Percentiles rank a stretch among this genome's conserved stretches.
Evolutionary conservation across 1,140 invertebrate genomes (phyloP).

Genomic region (Bombus cullumanus): DNA sequence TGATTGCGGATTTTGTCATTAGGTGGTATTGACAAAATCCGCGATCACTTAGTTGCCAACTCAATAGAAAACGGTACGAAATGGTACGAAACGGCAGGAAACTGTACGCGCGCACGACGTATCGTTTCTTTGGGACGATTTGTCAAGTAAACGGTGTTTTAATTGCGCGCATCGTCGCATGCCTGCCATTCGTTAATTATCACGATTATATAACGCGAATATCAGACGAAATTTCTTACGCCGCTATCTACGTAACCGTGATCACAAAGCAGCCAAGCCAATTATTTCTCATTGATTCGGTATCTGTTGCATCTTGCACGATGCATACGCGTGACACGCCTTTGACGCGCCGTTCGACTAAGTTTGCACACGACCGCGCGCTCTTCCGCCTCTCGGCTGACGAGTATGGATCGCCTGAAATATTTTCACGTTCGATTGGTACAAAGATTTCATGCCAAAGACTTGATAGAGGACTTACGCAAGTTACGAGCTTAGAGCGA

Average conservation of each 20-base stretch:
- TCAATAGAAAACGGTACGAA: too few relatives aligned
- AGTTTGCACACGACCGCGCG: too few relatives aligned
- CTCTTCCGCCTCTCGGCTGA: too few relatives aligned
- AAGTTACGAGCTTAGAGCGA: background rate
- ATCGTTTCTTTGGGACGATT: constrained; percentile 5
- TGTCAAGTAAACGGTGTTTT: constrained; percentile 4
- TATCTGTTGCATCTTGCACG: constrained; percentile 18
- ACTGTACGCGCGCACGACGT: background rate
- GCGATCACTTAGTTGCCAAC: too few relatives aligned
- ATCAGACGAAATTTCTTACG: constrained; percentile 12
- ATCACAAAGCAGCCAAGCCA: too few relatives aligned
- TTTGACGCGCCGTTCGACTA: background rate
- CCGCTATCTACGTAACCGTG: too few relatives aligned
- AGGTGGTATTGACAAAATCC: too few relatives aligned
- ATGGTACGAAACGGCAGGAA: background rate
- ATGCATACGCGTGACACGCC: background rate
- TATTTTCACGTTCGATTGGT: background rate
- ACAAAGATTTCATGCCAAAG: background rate
- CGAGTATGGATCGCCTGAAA: background rate
- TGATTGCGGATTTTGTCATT: too few relatives aligned
- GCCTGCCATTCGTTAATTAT: constrained; percentile 32
- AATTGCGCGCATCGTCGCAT: background rate
- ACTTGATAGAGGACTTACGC: too few relatives aligned
- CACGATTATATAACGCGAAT: constrained; percentile 30
- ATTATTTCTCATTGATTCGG: background rate